Base-by-base conservation (phyloP, 2,797 vertebrate species). In the Hippocampus kuda region DNA sequence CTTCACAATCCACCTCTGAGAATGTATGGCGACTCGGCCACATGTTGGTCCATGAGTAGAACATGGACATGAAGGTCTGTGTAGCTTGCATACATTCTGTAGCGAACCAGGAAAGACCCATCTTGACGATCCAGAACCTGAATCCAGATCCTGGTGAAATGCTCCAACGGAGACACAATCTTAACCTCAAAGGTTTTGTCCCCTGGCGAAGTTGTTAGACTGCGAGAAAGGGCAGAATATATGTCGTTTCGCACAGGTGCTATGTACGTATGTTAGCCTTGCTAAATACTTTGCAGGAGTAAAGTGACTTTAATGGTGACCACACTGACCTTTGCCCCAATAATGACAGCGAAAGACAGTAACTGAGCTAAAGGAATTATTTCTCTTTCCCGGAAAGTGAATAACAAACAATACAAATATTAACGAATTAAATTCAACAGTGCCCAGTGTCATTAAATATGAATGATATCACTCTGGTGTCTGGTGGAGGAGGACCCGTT, bases 71-170 rank as follows among this genome's bases (percentile, higher is more conserved):
- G 93, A 77, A 99, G 85, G 74, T 87, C 93, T 22, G 79, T 85
- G 87, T 99, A 99, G 87, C 92, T 96, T 56, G 95, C 94, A 5
- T 98, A 99, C 95, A 98, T 94, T 85, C 94, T 92, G 79, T 97
- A 99, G 48, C 97, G 92, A 20, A 98, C 95, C 27, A 99, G 88
- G 77, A 98, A 98, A 10, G 97, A 97, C 3, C 97, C 97, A 80
- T 99, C 97, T 60, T 89, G 92, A 63, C 95, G 91, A 80, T 99
- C 97, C 85, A 99, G 90, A 68, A 97, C 88, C 79, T 99, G 97
- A 67, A 95, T 87, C 83, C 97, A 98, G 65, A 97, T 93, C 75
- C 97, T 91, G 74, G 94, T 93, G 85, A 95, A 95, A 10, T 92
- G 90, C 72, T 98, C 97, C 5, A 88, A 91, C 0, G 91, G 90